A percentile compares a stretch with the other conserved stretches of the same genome.
phyloP scores from a whole-genome alignment of 2,113 vertebrate genomes.

The Oenanthe oenanthe region DNA sequence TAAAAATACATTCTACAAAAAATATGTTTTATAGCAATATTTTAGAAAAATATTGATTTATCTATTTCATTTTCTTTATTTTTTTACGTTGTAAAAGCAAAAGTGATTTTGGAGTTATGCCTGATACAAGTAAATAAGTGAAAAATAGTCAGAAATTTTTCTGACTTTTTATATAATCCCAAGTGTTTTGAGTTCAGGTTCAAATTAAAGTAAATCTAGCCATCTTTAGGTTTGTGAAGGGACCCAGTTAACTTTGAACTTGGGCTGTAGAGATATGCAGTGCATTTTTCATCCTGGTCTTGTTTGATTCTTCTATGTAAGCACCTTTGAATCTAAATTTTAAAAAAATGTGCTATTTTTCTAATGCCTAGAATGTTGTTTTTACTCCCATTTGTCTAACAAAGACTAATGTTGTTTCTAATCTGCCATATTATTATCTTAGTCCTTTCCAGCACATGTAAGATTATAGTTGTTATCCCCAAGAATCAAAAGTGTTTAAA shows the following conservation, averaged over 20 bases:
- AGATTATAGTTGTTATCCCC: background rate
- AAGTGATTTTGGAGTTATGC: background rate
- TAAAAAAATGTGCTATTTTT: fast-evolving
- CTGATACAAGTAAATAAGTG: background rate
- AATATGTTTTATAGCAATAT: background rate
- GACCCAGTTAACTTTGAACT: background rate
- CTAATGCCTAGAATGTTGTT: background rate
- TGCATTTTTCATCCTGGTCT: background rate
- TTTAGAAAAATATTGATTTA: background rate
- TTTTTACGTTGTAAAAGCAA: background rate
- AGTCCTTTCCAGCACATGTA: background rate
- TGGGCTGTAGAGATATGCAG: background rate
- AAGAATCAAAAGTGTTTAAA: background rate
- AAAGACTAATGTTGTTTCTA: background rate
- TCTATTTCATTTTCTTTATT: background rate
- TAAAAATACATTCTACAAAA: background rate
- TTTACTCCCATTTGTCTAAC: fast-evolving
- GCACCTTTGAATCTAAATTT: background rate
- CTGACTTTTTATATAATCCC: background rate
- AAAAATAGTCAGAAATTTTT: background rate
- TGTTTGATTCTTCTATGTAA: background rate
- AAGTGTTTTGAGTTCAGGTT: background rate
- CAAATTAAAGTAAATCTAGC: background rate
- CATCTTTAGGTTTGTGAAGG: background rate
- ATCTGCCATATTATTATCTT: background rate